Evolutionary conservation across 1,140 invertebrate species (phyloP).

Genomic region (Diachasmimorpha longicaudata): DNA sequence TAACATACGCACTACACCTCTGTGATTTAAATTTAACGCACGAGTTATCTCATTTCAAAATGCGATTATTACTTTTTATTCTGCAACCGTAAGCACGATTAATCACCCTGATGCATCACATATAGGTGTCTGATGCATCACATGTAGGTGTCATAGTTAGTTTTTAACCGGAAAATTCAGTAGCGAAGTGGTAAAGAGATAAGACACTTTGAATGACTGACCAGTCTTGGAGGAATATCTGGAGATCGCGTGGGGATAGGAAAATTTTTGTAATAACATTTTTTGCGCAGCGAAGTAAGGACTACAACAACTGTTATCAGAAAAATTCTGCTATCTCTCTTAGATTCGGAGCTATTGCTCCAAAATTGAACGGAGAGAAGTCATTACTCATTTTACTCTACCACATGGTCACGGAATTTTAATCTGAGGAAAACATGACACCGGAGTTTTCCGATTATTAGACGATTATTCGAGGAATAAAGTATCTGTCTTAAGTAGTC

Average conservation of each 20-base stretch:
- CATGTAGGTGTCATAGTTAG: neutral
- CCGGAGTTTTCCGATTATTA: neutral
- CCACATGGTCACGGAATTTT: too few relatives aligned
- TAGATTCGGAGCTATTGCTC: too few relatives aligned
- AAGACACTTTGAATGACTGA: too few relatives aligned
- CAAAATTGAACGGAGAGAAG: too few relatives aligned
- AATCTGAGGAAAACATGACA: neutral
- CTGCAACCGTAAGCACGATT: neutral
- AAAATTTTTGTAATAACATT: too few relatives aligned
- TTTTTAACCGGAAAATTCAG: neutral
- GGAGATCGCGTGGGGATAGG: too few relatives aligned
- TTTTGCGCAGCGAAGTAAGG: too few relatives aligned
- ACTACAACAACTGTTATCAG: too few relatives aligned
- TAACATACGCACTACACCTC: neutral
- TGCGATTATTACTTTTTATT: neutral
- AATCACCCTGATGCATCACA: neutral
- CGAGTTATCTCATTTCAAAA: neutral
- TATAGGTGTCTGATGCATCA: neutral
- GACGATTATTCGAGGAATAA: neutral
- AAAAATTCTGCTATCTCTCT: too few relatives aligned
- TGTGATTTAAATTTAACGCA: neutral
- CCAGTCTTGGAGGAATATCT: too few relatives aligned
- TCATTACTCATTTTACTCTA: too few relatives aligned
- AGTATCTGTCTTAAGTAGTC: neutral
- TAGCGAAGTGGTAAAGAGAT: too few relatives aligned